phyloP scores from a whole-genome alignment of 2,113 vertebrate species.

The Perca flavescens region DNA sequence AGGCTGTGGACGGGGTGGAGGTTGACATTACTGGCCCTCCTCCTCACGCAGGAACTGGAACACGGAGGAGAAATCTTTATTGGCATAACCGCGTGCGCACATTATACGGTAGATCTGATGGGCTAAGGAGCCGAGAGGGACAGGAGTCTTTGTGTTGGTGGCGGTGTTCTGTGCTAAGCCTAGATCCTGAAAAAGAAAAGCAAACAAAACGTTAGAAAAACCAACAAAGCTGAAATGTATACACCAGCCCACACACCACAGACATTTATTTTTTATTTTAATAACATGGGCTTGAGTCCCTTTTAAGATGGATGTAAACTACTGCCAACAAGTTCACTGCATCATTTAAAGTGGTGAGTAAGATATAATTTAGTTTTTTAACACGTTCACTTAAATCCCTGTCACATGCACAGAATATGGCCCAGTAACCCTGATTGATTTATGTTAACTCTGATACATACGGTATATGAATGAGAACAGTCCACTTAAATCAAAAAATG shows the following conservation, averaged over 20 bases:
- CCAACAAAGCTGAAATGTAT: constrained; percentile 38
- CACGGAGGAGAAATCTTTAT: constrained; percentile 98
- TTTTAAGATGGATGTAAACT: constrained; percentile 34
- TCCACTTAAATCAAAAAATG: background rate
- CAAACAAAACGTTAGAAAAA: constrained; percentile 44
- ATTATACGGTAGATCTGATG: constrained; percentile 98
- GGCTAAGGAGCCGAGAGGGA: constrained; percentile 92
- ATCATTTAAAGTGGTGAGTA: constrained; percentile 35
- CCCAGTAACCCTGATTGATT: background rate
- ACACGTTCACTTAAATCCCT: background rate
- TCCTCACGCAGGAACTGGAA: constrained; percentile 98
- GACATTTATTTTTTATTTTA: constrained; percentile 30
- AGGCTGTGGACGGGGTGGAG: constrained; percentile 65
- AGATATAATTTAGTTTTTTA: background rate
- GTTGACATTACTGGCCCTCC: constrained; percentile 79
- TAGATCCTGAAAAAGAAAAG: constrained; percentile 88
- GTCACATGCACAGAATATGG: background rate
- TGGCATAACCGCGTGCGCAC: constrained; percentile 94
- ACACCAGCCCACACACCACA: constrained; percentile 35
- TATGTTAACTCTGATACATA: background rate
- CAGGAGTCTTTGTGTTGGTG: constrained; percentile 93
- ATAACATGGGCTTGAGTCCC: constrained; percentile 27
- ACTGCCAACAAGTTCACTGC: constrained; percentile 3
- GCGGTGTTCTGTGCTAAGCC: constrained; percentile 96
- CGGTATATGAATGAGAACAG: background rate